phyloP scores from a whole-genome alignment of 2,113 vertebrate genomes.

The Desmodus rotundus region DNA sequence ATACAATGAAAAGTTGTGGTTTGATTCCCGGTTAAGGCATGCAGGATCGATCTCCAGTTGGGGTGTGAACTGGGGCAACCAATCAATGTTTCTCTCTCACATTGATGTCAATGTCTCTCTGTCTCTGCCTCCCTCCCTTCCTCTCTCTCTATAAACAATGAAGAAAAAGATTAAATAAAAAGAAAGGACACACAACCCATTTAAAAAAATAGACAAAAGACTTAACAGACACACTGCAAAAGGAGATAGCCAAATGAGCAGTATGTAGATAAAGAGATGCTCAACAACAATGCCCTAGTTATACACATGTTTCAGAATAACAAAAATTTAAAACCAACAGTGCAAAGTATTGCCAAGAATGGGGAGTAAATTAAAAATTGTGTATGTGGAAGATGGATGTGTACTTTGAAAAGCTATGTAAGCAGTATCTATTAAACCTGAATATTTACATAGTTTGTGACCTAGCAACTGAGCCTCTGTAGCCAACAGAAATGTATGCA shows the following conservation, averaged over 20 bases:
- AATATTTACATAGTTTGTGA: neutral
- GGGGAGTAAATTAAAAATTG: neutral
- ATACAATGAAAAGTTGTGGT: no score
- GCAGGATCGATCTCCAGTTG: neutral
- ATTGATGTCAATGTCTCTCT: no score
- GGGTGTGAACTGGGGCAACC: no score
- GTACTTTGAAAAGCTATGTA: neutral
- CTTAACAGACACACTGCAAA: neutral
- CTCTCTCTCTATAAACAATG: no score
- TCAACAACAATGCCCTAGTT: neutral
- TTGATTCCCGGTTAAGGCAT: no score
- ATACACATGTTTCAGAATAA: neutral
- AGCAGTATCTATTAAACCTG: neutral
- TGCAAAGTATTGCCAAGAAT: neutral
- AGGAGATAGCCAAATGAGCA: neutral
- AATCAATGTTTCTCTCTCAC: no score
- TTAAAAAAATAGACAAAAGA: neutral
- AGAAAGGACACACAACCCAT: neutral
- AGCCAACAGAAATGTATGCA: neutral
- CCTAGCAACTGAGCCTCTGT: neutral
- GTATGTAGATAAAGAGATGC: neutral
- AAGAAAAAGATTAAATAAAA: neutral
- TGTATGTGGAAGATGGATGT: neutral
- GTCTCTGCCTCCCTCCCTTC: no score
- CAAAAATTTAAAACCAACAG: neutral